Base-by-base conservation (phyloP, 2,113 vertebrate species). In the Orthonyx spaldingii region DNA sequence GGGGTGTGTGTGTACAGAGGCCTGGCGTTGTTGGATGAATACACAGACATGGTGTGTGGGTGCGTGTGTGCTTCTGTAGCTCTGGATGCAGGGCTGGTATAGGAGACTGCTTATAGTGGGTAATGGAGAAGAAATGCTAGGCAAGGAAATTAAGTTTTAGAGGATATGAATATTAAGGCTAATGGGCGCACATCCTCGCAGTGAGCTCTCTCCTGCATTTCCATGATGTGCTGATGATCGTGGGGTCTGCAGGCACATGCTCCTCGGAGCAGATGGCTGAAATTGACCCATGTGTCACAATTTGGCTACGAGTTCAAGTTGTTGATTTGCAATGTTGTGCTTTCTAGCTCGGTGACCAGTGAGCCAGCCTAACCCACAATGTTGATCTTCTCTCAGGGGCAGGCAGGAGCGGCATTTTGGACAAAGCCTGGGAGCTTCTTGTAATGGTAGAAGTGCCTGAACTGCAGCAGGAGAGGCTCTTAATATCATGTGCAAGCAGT, bases 181-280 rank as follows among this genome's bases (percentile, higher is more conserved):
- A 10, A 84, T 53, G 86, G 76, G 41, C 1, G 1, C 19, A 6
- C 39, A 46, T 52, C 42, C 55, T 76, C 28, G 1, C 16, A 7
- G 30, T 6, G 35, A 20, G 33, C n/a, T 74, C 82, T 57, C 22
- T 16, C 13, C 12, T 9, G 59, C 37, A 7, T 59, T 72, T 83
- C 41, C 7, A 1, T 1, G 3, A 18, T 37, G 70, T 4, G 2
- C 57, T 16, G 66, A 10, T 53, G 28, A 11, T 46, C 2, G 0
- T 39, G 60, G 59, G 22, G 33, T 86, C 86, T 80, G 63, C 64
- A 63, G 63, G 35, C 18, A 4, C 46, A 3, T 5, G 3, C 22
- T 63, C 26, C 76, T 85, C 0, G 0, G 61, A 83, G 61, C 22
- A 19, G 56, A 28, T 72, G 78, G 60, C 37, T 80, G 46, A 49